These are phyloP conservation scores for Drosophila kambysellisi DNA, from an alignment of 2,888 invertebrate genomes.

Conservation along the genomic window DNA sequence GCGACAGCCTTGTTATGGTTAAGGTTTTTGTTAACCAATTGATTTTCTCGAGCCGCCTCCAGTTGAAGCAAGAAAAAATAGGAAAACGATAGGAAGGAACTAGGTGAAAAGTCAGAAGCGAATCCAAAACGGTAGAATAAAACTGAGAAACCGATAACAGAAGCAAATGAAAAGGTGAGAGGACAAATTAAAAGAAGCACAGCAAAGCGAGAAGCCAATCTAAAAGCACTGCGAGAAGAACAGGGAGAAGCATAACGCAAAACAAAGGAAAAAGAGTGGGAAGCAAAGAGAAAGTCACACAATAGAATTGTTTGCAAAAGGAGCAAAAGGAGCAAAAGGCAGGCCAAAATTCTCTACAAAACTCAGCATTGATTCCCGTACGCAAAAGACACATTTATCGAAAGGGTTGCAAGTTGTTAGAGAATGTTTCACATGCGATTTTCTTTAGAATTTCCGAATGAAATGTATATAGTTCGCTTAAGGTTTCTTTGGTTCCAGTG, in stretches of 20 bases:
- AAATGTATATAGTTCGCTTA: background rate
- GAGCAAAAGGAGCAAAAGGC: constrained; percentile 1
- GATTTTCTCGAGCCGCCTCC: background rate
- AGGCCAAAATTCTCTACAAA: background rate
- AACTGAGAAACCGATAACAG: background rate
- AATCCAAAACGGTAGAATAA: background rate
- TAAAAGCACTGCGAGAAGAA: background rate
- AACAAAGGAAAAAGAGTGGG: background rate
- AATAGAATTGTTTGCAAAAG: background rate
- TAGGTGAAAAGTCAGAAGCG: background rate
- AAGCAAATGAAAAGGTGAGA: background rate
- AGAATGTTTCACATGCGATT: background rate
- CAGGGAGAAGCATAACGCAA: background rate
- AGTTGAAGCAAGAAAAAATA: background rate
- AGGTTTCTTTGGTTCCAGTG: background rate
- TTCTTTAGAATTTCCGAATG: background rate
- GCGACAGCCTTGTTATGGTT: background rate
- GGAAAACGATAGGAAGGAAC: background rate
- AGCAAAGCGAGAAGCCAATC: constrained; percentile 1
- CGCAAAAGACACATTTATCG: background rate
- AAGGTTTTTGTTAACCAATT: background rate
- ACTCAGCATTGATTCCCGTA: background rate
- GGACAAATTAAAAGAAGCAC: background rate
- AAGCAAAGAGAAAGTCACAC: background rate
- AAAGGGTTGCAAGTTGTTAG: background rate